Conservation (phyloP, 2,113 vertebrate genomes). For the Menura novaehollandiae region DNA sequence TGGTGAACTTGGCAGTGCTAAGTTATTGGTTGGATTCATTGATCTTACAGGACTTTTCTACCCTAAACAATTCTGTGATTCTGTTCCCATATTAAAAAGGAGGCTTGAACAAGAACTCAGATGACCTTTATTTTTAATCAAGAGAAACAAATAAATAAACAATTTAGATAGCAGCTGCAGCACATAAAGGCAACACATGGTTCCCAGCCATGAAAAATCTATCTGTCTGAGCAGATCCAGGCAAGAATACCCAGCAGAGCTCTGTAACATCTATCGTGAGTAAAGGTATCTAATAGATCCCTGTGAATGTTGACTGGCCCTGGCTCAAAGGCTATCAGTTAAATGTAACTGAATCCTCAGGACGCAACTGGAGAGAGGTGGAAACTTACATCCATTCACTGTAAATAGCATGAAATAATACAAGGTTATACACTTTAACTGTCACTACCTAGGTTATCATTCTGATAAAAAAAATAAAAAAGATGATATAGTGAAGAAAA, state of each 20-base stretch:
- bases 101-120: background rate
- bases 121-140: constrained; percentile 3
- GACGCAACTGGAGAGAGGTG: background rate
- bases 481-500: background rate
- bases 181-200: background rate
- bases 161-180: background rate
- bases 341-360: background rate
- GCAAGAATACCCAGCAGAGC: background rate
- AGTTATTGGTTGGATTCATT: background rate
- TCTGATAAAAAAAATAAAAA: background rate
- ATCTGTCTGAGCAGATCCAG: background rate
- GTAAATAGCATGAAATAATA: background rate
- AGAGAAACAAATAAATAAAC: background rate
- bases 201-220: background rate
- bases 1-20: background rate
- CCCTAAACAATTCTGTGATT: background rate
- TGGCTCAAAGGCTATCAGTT: background rate
- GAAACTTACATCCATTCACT: background rate
- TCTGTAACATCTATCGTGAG: background rate
- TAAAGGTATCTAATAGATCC: background rate
- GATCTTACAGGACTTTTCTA: background rate
- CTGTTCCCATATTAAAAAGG: background rate
- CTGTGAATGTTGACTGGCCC: background rate
- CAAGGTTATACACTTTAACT: background rate
- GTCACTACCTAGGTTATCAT: background rate